These are phyloP conservation scores for Leptarthrus brevirostris DNA, from an alignment of 2,888 invertebrate species.

Conservation along the genomic window DNA sequence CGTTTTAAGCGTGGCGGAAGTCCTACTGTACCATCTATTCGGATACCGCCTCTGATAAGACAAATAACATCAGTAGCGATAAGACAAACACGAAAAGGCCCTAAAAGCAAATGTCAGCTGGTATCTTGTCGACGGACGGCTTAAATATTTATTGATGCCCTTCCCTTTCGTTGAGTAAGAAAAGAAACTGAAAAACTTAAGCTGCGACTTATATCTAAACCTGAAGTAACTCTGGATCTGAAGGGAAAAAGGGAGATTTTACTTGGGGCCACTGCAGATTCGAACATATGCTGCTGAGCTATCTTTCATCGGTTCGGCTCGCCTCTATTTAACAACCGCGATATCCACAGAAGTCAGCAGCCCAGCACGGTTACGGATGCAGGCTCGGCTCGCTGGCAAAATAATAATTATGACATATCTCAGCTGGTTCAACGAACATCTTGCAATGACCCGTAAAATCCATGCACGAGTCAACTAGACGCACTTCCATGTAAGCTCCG, in stretches of 20 bases:
- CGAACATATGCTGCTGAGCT: background rate
- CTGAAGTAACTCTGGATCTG: background rate
- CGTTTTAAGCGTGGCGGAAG: background rate
- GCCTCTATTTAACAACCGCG: background rate
- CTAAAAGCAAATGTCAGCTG: conserved; percentile 15
- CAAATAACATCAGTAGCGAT: conserved; percentile 11
- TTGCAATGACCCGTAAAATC: conserved; percentile 36
- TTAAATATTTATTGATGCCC: conserved; percentile 28
- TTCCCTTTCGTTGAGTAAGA: background rate
- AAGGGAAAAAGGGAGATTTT: background rate
- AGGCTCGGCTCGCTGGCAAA: background rate
- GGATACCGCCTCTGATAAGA: conserved; percentile 14
- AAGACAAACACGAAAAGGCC: background rate
- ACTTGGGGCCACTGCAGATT: background rate
- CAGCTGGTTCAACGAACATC: conserved; percentile 32
- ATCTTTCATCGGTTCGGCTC: conserved; percentile 7
- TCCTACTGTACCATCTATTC: background rate
- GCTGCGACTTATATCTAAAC: background rate
- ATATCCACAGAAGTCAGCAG: too few species aligned
- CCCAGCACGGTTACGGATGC: too few species aligned
- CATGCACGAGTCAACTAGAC: conserved; percentile 23
- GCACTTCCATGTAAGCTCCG: conserved; percentile 11
- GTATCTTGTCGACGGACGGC: background rate
- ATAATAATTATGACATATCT: conserved; percentile 37
- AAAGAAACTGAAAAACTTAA: background rate